These are phyloP conservation scores for Calliphora vicina DNA, from an alignment of 1,140 invertebrate species.

Conservation along the genomic window DNA sequence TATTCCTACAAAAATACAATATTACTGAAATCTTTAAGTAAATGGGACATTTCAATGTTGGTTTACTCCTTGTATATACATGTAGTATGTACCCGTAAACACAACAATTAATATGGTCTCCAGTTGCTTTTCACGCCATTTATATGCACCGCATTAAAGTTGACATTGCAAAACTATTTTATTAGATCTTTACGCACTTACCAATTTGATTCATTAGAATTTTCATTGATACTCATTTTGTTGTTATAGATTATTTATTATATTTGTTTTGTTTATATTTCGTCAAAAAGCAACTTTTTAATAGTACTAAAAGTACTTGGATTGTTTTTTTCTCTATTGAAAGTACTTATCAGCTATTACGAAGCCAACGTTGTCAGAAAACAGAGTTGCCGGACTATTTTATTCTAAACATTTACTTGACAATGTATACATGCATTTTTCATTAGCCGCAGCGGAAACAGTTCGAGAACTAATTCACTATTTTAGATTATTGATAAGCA, in stretches of 20 bases:
- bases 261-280: not conserved
- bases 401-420: not conserved
- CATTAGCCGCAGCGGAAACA: no score
- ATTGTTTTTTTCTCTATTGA: not conserved
- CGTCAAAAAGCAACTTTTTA: not conserved
- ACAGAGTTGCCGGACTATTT: not conserved
- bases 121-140: no score
- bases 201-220: slow-evolving; percentile 57
- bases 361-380: not conserved
- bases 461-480: no score
- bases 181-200: slow-evolving; percentile 36
- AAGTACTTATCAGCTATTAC: slow-evolving; percentile 5
- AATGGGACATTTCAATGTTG: no score
- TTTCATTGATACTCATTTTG: slow-evolving; percentile 56
- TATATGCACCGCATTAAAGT: no score
- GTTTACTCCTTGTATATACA: no score
- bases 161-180: no score
- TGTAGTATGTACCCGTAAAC: no score
- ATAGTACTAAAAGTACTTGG: slow-evolving; percentile 1
- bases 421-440: no score
- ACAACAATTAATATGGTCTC: no score
- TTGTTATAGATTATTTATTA: not conserved
- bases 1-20: slow-evolving; percentile 46
- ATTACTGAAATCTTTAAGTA: no score
- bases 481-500: no score